phyloP scores from a whole-genome alignment of 2,888 invertebrate genomes.

The Netelia virgata region DNA sequence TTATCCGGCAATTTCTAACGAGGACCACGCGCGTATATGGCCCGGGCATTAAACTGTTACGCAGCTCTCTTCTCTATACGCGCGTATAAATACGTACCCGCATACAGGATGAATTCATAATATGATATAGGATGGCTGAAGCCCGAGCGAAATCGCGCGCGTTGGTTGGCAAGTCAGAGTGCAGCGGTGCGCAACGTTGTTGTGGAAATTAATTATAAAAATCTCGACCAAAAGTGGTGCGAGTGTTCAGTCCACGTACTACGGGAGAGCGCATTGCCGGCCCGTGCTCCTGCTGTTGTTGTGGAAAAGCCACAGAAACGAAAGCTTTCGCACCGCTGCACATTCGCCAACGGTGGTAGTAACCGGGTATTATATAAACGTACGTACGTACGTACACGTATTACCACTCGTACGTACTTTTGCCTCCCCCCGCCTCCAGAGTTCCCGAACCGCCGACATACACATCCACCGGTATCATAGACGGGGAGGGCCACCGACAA shows the following conservation, averaged over 20 bases:
- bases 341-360: slow-evolving; percentile 49
- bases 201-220: slow-evolving; percentile 68
- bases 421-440: slow-evolving; percentile 32
- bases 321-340: slow-evolving; percentile 62
- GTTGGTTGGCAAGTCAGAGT: slow-evolving; percentile 26
- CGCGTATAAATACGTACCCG: neutral
- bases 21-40: neutral
- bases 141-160: slow-evolving; percentile 48
- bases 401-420: slow-evolving; percentile 31
- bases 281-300: slow-evolving; percentile 9
- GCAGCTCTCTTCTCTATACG: neutral
- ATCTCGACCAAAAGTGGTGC: slow-evolving; percentile 64
- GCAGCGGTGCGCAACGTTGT: slow-evolving; percentile 49
- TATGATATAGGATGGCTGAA: slow-evolving; percentile 61
- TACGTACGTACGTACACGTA: neutral
- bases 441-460: slow-evolving; percentile 42
- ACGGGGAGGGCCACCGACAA: slow-evolving; percentile 36
- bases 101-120: slow-evolving; percentile 53
- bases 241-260: slow-evolving; percentile 25
- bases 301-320: slow-evolving; percentile 65
- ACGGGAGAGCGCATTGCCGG: neutral
- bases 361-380: slow-evolving; percentile 34
- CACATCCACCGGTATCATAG: neutral
- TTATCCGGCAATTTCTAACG: slow-evolving; percentile 1
- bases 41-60: too few species aligned